These are phyloP conservation scores for Brachyhypopomus occidentalis DNA, from an alignment of 2,113 vertebrate genomes.

Conservation along the genomic window DNA sequence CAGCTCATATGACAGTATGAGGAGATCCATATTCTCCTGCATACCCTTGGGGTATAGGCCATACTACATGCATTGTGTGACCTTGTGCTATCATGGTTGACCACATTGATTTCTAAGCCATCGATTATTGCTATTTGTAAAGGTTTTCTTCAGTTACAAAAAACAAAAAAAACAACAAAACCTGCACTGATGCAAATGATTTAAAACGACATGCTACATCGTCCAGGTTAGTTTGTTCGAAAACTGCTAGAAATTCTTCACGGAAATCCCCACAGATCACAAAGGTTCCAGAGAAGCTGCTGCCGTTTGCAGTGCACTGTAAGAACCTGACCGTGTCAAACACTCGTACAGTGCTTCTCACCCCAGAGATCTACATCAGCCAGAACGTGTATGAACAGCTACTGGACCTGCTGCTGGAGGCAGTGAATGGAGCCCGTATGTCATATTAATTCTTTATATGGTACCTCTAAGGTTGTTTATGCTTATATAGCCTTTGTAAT, in stretches of 20 bases:
- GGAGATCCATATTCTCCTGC: neutral
- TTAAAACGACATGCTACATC: neutral
- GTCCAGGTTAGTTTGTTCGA: neutral
- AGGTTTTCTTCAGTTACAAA: no score
- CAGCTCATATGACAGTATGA: neutral
- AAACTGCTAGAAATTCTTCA: neutral
- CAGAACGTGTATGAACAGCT: slow-evolving; percentile 93
- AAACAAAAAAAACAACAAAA: no score
- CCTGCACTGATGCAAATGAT: neutral
- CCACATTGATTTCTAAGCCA: neutral
- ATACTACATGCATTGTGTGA: neutral
- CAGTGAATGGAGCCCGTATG: slow-evolving; percentile 84
- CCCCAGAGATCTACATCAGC: slow-evolving; percentile 91
- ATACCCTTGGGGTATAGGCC: neutral
- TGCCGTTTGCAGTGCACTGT: slow-evolving; percentile 89
- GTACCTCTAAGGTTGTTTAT: neutral
- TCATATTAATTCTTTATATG: neutral
- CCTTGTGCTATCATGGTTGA: neutral
- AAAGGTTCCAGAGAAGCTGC: slow-evolving; percentile 94
- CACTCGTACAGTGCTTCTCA: slow-evolving; percentile 87
- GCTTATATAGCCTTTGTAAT: neutral
- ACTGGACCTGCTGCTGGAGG: slow-evolving; percentile 90
- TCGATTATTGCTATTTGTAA: neutral
- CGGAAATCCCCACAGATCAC: slow-evolving; percentile 78
- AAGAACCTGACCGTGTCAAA: slow-evolving; percentile 90